Evolutionary conservation across 1,140 invertebrate species (phyloP).

Genomic region (Limonius californicus): DNA sequence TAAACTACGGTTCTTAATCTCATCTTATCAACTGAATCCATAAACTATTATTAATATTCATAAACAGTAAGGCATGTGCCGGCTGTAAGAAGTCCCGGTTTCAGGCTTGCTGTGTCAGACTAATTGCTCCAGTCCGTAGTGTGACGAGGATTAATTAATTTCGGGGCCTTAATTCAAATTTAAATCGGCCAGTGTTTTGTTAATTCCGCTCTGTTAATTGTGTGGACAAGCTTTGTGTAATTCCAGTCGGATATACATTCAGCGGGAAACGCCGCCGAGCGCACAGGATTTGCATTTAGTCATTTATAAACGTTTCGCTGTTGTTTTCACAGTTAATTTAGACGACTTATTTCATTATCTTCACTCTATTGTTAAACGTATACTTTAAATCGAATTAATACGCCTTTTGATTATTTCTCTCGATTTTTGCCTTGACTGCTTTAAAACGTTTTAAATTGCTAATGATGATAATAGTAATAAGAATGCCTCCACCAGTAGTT

Average conservation of each 20-base stretch:
- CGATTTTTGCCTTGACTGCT: no score
- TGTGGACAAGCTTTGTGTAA: constrained; percentile 39
- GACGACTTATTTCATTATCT: constrained; percentile 4
- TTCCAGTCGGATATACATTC: constrained; percentile 30
- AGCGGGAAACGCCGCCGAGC: constrained; percentile 23
- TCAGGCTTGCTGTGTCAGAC: constrained; percentile 28
- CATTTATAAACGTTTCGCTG: constrained; percentile 28
- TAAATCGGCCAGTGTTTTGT: constrained; percentile 46
- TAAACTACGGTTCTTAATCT: constrained; percentile 15
- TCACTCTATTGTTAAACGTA: not conserved
- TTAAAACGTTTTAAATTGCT: no score
- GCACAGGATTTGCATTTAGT: constrained; percentile 27
- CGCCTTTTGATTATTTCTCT: no score
- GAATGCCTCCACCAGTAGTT: no score
- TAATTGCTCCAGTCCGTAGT: constrained; percentile 45
- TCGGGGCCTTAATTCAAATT: constrained; percentile 46
- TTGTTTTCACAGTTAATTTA: constrained; percentile 29
- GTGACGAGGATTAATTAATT: constrained; percentile 47
- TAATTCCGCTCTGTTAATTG: constrained; percentile 46
- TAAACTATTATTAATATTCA: constrained; percentile 19
- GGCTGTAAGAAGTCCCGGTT: constrained; percentile 12
- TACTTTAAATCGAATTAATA: no score
- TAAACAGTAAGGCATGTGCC: constrained; percentile 18
- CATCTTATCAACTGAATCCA: constrained; percentile 14
- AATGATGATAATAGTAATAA: no score